Percentiles rank a stretch among this genome's conserved stretches.
These are phyloP conservation scores for Otolemur crassicaudatus DNA, from an alignment of 2,797 vertebrate genomes.

Conservation along the genomic window DNA sequence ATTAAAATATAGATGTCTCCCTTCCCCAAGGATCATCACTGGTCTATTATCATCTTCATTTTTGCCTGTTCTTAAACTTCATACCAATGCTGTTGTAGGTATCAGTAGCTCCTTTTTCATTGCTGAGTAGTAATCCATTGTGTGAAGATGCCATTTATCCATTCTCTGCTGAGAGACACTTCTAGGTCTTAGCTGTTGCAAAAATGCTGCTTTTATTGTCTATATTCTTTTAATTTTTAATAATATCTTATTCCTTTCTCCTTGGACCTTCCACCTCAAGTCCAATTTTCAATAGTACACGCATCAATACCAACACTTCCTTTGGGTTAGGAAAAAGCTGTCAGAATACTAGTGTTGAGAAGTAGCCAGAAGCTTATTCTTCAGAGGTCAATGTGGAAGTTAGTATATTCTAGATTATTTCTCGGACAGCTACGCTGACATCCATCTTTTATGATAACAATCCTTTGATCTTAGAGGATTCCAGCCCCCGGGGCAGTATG, in stretches of 20 bases:
- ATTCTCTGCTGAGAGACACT: no score
- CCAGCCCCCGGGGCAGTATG: background rate
- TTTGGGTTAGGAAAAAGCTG: background rate
- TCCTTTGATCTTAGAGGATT: background rate
- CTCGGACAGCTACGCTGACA: background rate
- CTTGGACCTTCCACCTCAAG: background rate
- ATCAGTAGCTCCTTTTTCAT: background rate
- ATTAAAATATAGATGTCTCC: background rate
- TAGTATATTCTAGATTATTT: background rate
- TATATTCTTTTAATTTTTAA: background rate
- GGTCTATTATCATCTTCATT: background rate
- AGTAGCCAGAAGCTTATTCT: background rate
- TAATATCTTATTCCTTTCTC: background rate
- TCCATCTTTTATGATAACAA: background rate
- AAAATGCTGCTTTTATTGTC: background rate
- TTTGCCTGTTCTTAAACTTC: background rate
- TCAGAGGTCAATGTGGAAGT: background rate
- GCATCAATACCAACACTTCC: background rate
- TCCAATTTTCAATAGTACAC: background rate
- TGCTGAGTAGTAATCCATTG: background rate
- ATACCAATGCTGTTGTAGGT: fast-evolving
- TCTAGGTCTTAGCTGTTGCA: background rate
- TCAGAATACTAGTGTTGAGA: background rate
- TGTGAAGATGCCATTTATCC: fast-evolving
- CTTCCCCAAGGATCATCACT: fast-evolving